Evolutionary conservation across 2,113 vertebrate species (phyloP), one percentile per base, ranked within the genome.

Genomic region (Tyto alba): DNA sequence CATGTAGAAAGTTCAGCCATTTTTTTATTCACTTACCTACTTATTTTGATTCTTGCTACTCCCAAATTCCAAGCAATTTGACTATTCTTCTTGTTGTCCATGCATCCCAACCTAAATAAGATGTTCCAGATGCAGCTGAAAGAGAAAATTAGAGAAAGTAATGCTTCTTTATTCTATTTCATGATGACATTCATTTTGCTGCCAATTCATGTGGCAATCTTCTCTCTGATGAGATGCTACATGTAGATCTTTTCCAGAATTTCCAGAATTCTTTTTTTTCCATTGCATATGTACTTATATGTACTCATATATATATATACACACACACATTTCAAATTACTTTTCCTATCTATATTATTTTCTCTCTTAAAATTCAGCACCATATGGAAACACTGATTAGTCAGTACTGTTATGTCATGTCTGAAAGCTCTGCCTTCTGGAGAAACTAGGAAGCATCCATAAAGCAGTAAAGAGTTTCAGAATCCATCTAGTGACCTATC

Each of bases 381-480:
- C 69, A 82, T 86, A 92, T 89, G 88, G 88, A 94, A 81, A 71
- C 45, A 34, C 50, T 47, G 92, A 90, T 87, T 88, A 93, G 40
- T 88, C 89, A 95, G 63, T 41, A 62, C 47, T 78, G 72, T 84
- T 93, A 64, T 75, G 45, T 84, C 82, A 90, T 55, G 68, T 95
- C 68, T 96, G 48, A 92, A 90, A 75, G 47, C 40, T 71, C 41
- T 93, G 68, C 47, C 32, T 92, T 94, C 80, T 93, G 53, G 45
- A 90, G 78, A 94, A 94, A 59, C 13, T 64, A 80, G 56, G 59
- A 89, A 62, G 14, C 29, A 81, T 57, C 36, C 41, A 73, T 64
- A 66, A 3, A 89, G 43, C 14, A 80, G 13, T 81, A 50, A 91
- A 26, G 50, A 62, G 29, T 82, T 95, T 84, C 85, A 77, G 13